Conservation (phyloP, 1,140 invertebrate species). For the Fopius arisanus region DNA sequence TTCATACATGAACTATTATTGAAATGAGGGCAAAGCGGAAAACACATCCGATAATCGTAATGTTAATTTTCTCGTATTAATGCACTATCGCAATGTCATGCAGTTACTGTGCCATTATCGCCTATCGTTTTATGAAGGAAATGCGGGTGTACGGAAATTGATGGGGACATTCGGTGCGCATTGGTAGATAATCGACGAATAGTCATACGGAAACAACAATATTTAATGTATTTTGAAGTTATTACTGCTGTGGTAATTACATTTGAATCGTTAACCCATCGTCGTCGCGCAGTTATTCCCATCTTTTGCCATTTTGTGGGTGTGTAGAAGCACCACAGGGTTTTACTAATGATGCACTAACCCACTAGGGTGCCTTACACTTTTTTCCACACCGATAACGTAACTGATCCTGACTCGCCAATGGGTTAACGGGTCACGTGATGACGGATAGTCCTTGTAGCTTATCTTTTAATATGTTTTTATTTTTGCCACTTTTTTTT, state of each 20-base stretch:
- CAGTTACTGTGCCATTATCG: background rate
- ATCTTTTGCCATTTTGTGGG: too few species aligned
- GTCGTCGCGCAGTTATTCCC: too few species aligned
- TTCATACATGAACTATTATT: background rate
- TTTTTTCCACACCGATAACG: too few species aligned
- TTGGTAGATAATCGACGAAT: background rate
- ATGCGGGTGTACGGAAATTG: constrained; percentile 16
- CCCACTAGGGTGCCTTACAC: too few species aligned
- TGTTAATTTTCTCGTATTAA: constrained; percentile 12
- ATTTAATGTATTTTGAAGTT: background rate
- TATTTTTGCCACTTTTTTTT: too few species aligned
- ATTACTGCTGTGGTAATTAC: background rate
- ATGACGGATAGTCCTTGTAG: background rate
- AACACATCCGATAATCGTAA: background rate
- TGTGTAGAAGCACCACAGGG: too few species aligned
- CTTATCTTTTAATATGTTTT: too few species aligned
- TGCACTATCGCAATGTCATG: background rate
- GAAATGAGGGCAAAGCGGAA: background rate
- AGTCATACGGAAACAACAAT: background rate
- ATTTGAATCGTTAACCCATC: background rate
- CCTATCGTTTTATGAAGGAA: constrained; percentile 6
- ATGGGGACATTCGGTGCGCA: constrained; percentile 1
- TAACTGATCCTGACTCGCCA: too few species aligned
- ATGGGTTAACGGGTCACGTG: background rate
- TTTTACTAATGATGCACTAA: too few species aligned